phyloP scores from a whole-genome alignment of 2,113 vertebrate species.

The Mustelus asterias region DNA sequence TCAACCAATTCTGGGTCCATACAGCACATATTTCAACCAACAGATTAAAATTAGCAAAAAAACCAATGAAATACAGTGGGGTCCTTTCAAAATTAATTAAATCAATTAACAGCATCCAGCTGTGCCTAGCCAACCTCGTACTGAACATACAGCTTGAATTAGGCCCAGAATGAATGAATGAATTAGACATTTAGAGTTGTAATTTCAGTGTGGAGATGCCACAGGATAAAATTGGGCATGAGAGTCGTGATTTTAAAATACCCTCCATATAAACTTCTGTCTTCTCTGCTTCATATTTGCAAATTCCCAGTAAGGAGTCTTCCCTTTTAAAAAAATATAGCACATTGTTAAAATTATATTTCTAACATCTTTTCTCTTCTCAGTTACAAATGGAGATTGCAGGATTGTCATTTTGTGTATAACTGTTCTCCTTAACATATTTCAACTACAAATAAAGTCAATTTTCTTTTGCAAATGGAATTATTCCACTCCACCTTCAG shows the following conservation, averaged over 20 bases:
- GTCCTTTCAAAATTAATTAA: background rate
- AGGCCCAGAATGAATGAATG: background rate
- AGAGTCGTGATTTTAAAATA: background rate
- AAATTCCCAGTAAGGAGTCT: background rate
- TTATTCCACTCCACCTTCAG: background rate
- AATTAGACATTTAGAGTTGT: background rate
- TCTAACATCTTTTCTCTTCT: background rate
- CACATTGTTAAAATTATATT: background rate
- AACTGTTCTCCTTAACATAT: background rate
- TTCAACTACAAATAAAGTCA: background rate
- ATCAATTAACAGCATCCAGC: background rate
- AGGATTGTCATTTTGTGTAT: background rate
- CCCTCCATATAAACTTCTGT: background rate
- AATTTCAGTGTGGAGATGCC: conserved; percentile 1
- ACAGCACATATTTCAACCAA: background rate
- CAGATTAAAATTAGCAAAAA: too few relatives aligned
- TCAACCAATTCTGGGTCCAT: background rate
- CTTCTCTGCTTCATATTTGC: background rate
- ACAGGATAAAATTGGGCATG: background rate
- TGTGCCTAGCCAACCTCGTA: background rate
- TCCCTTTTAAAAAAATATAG: background rate
- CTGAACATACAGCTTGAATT: background rate
- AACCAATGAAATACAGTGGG: background rate
- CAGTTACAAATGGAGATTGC: background rate
- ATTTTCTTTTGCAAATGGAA: background rate